A percentile compares a stretch with the other conserved stretches of the same genome.
These are phyloP conservation scores for Cantharis rustica DNA, from an alignment of 2,888 invertebrate species.

Conservation along the genomic window DNA sequence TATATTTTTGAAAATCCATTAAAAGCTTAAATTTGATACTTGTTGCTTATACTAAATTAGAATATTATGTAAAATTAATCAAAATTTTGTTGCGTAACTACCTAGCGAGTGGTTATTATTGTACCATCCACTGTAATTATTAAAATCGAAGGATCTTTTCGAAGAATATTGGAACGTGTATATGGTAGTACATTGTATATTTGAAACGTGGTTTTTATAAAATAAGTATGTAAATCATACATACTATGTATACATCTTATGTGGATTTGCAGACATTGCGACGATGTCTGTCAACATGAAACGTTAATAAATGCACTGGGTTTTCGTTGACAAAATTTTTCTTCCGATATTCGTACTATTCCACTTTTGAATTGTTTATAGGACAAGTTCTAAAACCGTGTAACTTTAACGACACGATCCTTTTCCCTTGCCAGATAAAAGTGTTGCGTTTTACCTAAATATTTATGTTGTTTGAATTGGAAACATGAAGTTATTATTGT, in stretches of 20 bases:
- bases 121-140: neutral
- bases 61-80: neutral
- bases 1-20: neutral
- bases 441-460: slow-evolving; percentile 26
- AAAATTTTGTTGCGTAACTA: neutral
- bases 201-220: neutral
- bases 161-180: neutral
- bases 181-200: neutral
- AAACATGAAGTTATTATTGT: slow-evolving; percentile 26
- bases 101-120: too few species aligned
- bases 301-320: slow-evolving; percentile 36
- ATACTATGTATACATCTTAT: slow-evolving; percentile 3
- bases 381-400: slow-evolving; percentile 30
- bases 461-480: slow-evolving; percentile 30
- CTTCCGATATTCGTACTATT: slow-evolving; percentile 31
- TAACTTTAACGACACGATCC: slow-evolving; percentile 27
- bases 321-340: slow-evolving; percentile 29
- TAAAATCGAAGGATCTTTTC: neutral
- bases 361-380: slow-evolving; percentile 34
- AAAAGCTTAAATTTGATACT: neutral
- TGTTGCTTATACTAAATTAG: neutral
- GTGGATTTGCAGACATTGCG: slow-evolving; percentile 25
- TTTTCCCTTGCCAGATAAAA: slow-evolving; percentile 23
- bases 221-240: neutral
- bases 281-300: slow-evolving; percentile 33